Percentiles rank a stretch among this genome's conserved stretches.
phyloP scores from a whole-genome alignment of 2,888 invertebrate species.

The Phrixothrix hirtus region DNA sequence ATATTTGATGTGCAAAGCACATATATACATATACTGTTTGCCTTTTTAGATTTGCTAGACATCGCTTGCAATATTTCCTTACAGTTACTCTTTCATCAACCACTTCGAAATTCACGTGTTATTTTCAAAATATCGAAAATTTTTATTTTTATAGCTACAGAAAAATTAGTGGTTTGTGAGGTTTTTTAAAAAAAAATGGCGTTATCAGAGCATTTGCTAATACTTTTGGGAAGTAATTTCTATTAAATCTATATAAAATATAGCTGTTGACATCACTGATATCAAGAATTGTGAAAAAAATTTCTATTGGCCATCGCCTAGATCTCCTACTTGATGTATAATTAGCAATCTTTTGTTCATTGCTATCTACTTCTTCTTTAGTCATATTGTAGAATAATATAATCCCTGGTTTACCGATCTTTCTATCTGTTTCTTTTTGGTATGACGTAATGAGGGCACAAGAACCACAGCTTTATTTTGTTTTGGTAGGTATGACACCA shows the following conservation, averaged over 20 bases:
- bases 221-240: not conserved
- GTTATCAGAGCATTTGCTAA: not conserved
- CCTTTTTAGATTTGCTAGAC: not conserved
- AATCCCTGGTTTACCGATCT: not conserved
- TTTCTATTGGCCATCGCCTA: no score
- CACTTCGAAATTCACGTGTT: not conserved
- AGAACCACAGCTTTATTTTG: not conserved
- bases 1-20: no score
- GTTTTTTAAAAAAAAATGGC: not conserved
- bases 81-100: not conserved
- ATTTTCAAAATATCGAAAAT: no score
- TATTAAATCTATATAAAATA: not conserved
- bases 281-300: not conserved
- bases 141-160: not conserved
- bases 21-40: no score
- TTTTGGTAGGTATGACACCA: no score
- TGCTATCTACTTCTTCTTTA: no score
- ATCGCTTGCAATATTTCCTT: no score
- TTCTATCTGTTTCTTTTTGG: not conserved
- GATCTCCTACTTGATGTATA: not conserved
- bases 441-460: not conserved
- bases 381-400: not conserved
- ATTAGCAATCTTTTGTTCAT: not conserved
- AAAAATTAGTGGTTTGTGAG: not conserved
- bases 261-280: not conserved